Conservation (phyloP, 2,113 vertebrate genomes). For the Mirza zaza region DNA sequence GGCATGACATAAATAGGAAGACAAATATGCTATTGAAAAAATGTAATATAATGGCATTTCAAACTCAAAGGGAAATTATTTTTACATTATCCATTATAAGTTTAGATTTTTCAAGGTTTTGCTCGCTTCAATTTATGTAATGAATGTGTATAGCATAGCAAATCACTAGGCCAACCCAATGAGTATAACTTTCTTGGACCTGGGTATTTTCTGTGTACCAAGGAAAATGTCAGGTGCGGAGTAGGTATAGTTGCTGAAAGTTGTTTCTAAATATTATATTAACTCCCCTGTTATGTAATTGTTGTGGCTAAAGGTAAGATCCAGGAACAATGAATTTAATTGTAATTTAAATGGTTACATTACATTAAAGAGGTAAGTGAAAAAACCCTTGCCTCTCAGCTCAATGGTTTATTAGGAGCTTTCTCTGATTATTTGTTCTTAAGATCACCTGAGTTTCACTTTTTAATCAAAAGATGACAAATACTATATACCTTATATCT, state of each 20-base stretch:
- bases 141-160: background rate
- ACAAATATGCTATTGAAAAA: background rate
- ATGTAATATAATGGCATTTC: background rate
- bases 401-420: background rate
- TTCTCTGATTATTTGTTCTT: background rate
- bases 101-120: constrained; percentile 1
- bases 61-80: background rate
- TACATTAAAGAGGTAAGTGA: background rate
- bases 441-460: background rate
- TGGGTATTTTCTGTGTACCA: background rate
- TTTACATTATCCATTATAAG: constrained; percentile 3
- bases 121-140: background rate
- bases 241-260: background rate
- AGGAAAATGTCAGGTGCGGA: background rate
- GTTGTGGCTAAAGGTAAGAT: background rate
- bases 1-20: background rate
- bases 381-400: background rate
- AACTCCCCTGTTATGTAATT: background rate
- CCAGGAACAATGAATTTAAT: background rate
- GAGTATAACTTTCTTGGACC: background rate
- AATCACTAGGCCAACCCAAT: background rate
- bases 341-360: background rate
- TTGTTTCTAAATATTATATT: background rate
- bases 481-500: background rate
- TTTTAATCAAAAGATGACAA: background rate